Evolutionary conservation across 2,797 vertebrate species (phyloP).

Genomic region (Falco berigora): DNA sequence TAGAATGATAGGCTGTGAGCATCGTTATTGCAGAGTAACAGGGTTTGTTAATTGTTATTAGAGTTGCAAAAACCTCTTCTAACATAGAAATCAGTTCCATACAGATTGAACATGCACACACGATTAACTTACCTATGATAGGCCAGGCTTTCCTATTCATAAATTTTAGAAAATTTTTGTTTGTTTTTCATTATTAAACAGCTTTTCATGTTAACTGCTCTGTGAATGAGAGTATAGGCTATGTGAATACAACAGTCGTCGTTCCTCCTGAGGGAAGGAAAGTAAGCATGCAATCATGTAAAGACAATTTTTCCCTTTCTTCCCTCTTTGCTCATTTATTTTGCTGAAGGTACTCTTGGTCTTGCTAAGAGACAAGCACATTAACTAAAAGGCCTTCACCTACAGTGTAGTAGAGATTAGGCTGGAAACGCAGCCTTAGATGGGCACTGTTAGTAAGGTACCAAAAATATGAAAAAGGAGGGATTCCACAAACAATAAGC

Average conservation of each 20-base stretch:
- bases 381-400: not conserved
- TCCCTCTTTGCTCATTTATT: not conserved
- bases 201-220: not conserved
- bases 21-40: not conserved
- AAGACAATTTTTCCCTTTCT: not conserved
- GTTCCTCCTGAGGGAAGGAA: not conserved
- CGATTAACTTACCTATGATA: not conserved
- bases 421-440: not conserved
- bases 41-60: not conserved
- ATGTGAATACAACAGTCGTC: not conserved
- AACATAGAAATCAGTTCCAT: not conserved
- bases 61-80: not conserved
- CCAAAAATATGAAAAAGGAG: not conserved
- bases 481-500: rapidly evolving
- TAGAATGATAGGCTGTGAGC: not conserved
- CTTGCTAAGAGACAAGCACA: not conserved
- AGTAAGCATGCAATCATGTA: not conserved
- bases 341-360: not conserved
- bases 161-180: not conserved
- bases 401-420: not conserved
- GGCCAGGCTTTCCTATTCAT: not conserved
- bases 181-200: not conserved
- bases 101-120: not conserved
- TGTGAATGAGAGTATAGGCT: not conserved
- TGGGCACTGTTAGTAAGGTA: not conserved